Evolutionary conservation across 2,113 vertebrate species (phyloP), one percentile per base, ranked within the genome.

Genomic region (Pogonocichla stellata): DNA sequence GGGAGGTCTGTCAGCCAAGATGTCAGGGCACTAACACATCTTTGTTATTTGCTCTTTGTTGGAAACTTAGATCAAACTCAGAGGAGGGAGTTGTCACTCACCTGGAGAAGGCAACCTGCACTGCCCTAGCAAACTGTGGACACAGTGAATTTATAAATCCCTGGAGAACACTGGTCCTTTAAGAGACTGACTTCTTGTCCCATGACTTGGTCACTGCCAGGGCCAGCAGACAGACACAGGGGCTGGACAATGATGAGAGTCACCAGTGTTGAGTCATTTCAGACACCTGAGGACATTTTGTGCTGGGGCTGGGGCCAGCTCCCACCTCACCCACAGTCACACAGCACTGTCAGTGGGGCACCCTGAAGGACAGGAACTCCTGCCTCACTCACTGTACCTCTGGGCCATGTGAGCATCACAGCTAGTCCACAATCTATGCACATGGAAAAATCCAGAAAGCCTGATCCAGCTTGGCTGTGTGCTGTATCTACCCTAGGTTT

Each of bases 311-410:
- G 34, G 36, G 50, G 26, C 29, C n/a, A 40, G 47, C 60, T 60
- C n/a, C 43, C 38, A 17, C 24, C 18, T 20, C 31, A 40, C 22
- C 31, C 38, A 16, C 0, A 0, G 22, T 5, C 69, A 47, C 29
- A 12, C 62, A 50, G 48, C 40, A 14, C 23, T 2, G 0, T 0
- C 3, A 34, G 6, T 9, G 10, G 12, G 6, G 24, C 10, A 10
- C 7, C 31, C 34, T 1, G 2, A 2, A 5, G 58, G 70, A 60
- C 33, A 51, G 34, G 6, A 45, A 3, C 5, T 15, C 43, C 72
- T 31, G n/a, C 69, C 14, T 8, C 24, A 2, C 45, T 26, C 19
- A 6, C 43, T 18, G 65, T 0, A 38, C 31, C 22, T 25, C 36
- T 23, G 15, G 3, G 29, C 47, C 77, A 47, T 1, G 5, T 2